Base-by-base conservation (phyloP, 2,113 vertebrate genomes). In the Phainopepla nitens region DNA sequence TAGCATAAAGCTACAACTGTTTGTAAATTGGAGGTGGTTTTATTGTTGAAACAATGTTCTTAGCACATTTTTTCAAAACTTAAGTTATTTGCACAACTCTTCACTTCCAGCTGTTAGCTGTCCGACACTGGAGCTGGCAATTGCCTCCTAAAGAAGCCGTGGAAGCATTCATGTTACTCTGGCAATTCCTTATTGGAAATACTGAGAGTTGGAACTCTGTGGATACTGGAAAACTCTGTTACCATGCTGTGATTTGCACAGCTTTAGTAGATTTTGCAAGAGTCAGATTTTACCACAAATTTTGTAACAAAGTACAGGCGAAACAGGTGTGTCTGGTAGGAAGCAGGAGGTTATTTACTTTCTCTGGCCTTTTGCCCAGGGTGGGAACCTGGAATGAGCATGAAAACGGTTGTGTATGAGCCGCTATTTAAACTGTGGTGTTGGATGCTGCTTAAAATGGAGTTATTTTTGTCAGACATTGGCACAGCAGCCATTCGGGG, bases 231-330 rank as follows among this genome's bases (percentile, higher is more conserved):
- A n/a, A 54, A 23, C 3, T 4, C 42, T 27, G 17, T 31, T 61
- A 19, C 25, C 15, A 3, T 36, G 65, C 35, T 45, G 53, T 13
- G 21, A 58, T 66, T 64, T 85, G 33, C 25, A 13, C 47, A 6
- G 15, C 33, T 82, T 33, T 42, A 65, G 45, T 41, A 57, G 68
- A 50, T 82, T 44, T 76, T 36, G 75, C n/a, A 12, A 9, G 18
- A 29, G 47, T 15, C 56, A 39, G 42, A 45, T 65, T 53, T 77
- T 23, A 70, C 23, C 61, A 35, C 44, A 22, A 16, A 29, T 45
- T 79, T 21, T 6, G 0, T 62, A 42, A 51, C 11, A 28, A 28
- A 58, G 19, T 20, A 5, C 7, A 5, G 13, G 12, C 0, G 0
- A 58, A 45, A 7, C 21, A 13, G n/a, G 15, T 13, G 33, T 44